These are phyloP conservation scores for Sinopyrophorus schimmeli DNA, from an alignment of 2,888 invertebrate species.

Conservation along the genomic window DNA sequence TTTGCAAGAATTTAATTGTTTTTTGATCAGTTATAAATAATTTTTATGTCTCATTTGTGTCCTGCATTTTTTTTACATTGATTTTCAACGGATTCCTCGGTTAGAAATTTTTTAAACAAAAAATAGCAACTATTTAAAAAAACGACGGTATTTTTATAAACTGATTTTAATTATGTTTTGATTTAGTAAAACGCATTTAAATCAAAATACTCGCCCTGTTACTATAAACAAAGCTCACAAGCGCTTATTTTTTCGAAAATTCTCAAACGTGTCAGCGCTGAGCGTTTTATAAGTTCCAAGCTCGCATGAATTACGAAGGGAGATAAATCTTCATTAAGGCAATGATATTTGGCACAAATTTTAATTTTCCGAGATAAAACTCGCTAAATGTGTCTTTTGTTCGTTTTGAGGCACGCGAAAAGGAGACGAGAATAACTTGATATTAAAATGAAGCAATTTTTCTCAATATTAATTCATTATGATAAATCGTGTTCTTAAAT, in stretches of 20 bases:
- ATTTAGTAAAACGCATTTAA: too few relatives aligned
- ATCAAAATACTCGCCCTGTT: too few relatives aligned
- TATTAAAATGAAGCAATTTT: slow-evolving; percentile 25
- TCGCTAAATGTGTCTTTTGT: slow-evolving; percentile 24
- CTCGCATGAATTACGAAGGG: slow-evolving; percentile 23
- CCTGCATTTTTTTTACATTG: too few relatives aligned
- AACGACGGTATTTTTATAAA: too few relatives aligned
- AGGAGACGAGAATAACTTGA: slow-evolving; percentile 13
- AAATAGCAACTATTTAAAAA: too few relatives aligned
- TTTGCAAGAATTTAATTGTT: too few relatives aligned
- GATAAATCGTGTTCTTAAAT: slow-evolving; percentile 22
- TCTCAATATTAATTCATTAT: slow-evolving; percentile 25
- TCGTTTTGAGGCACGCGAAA: slow-evolving; percentile 14
- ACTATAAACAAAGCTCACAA: too few relatives aligned
- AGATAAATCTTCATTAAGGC: slow-evolving; percentile 33
- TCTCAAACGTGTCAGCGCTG: neutral
- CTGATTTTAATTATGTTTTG: too few relatives aligned
- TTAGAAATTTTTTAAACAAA: too few relatives aligned
- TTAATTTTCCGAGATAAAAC: slow-evolving; percentile 33
- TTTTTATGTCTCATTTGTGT: too few relatives aligned
- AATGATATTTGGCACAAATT: slow-evolving; percentile 34
- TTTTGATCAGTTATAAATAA: too few relatives aligned
- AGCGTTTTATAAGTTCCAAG: slow-evolving; percentile 6
- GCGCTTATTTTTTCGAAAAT: neutral
- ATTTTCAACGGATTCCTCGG: too few relatives aligned